Conservation (phyloP, 2,888 invertebrate genomes). For the Nephrocerus scutellatus region DNA sequence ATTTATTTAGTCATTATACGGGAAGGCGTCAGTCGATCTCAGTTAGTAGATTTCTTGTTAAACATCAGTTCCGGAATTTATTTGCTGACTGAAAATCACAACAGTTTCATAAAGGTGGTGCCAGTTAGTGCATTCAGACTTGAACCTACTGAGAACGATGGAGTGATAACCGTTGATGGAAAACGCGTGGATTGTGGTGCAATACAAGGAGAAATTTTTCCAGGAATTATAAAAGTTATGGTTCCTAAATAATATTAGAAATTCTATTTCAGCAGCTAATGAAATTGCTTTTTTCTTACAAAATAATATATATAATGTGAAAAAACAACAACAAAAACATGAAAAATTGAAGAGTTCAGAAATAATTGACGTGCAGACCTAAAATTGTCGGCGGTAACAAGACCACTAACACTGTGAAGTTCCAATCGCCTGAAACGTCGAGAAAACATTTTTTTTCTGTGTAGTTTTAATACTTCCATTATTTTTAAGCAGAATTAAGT, state of each 20-base stretch:
- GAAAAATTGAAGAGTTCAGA: too few relatives aligned
- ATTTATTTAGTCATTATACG: constrained; percentile 85
- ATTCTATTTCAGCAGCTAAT: too few relatives aligned
- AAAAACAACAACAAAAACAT: too few relatives aligned
- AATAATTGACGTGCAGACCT: too few relatives aligned
- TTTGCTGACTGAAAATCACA: constrained; percentile 60
- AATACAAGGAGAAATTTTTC: constrained; percentile 81
- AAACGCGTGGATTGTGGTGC: constrained; percentile 83
- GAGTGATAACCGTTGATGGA: constrained; percentile 87
- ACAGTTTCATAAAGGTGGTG: constrained; percentile 64
- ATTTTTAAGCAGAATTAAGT: too few relatives aligned
- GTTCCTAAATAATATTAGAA: constrained; percentile 50
- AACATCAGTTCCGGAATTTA: constrained; percentile 80
- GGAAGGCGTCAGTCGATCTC: constrained; percentile 69
- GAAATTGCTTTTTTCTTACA: too few relatives aligned
- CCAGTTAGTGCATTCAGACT: constrained; percentile 88
- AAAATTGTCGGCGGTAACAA: too few relatives aligned
- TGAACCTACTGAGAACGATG: constrained; percentile 64
- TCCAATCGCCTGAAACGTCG: too few relatives aligned
- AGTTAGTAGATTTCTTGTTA: constrained; percentile 70
- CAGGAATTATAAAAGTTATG: constrained; percentile 65
- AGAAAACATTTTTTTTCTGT: too few relatives aligned
- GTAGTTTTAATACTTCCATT: too few relatives aligned
- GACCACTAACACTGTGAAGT: too few relatives aligned
- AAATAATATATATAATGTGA: too few relatives aligned